A percentile compares a stretch with the other conserved stretches of the same genome.
These are phyloP conservation scores for Ploceus nigricollis DNA, from an alignment of 2,113 vertebrate genomes.

Conservation along the genomic window DNA sequence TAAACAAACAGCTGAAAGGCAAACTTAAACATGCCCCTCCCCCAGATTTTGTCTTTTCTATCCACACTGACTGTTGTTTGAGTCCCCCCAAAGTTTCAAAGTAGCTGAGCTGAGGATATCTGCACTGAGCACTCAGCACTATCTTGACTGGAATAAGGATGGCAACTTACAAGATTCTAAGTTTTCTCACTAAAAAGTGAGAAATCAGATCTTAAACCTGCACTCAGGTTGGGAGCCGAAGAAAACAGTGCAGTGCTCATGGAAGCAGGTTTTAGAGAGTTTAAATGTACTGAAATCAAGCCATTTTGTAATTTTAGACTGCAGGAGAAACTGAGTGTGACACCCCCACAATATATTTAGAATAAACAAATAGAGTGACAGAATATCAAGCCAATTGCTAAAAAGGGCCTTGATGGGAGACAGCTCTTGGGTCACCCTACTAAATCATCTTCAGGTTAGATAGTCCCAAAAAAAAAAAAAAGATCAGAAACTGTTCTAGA, in stretches of 20 bases:
- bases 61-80: not conserved
- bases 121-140: not conserved
- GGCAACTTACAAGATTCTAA: not conserved
- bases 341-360: not conserved
- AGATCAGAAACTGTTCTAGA: not conserved
- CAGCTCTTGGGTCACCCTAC: not conserved
- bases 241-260: not conserved
- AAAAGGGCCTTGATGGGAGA: not conserved
- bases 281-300: not conserved
- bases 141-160: not conserved
- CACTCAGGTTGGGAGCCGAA: not conserved
- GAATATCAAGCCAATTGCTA: not conserved
- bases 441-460: not conserved
- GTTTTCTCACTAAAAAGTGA: not conserved
- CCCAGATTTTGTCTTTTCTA: not conserved
- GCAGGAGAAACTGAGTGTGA: not conserved
- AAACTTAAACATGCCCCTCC: not conserved
- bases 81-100: not conserved
- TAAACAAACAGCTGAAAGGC: not conserved
- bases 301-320: not conserved
- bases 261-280: not conserved
- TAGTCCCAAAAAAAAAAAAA: not conserved
- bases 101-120: not conserved
- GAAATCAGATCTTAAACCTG: not conserved
- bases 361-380: not conserved